A percentile compares a stretch with the other conserved stretches of the same genome.
Evolutionary conservation across 37 sponge, comb jelly and placozoan genomes (phyloP).

Genomic region (Oopsacas minuta): DNA sequence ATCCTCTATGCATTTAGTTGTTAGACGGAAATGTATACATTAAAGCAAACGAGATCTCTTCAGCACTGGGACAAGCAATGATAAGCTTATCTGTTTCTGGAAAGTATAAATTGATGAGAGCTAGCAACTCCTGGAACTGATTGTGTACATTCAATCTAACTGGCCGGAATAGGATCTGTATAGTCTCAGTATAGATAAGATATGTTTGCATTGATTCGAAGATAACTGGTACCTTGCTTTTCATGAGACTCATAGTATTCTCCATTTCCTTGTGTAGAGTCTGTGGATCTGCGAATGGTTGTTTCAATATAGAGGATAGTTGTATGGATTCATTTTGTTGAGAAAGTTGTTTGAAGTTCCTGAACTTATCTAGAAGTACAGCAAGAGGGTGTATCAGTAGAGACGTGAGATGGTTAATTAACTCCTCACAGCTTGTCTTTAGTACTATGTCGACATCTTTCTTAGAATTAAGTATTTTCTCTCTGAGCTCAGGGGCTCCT

Average conservation of each 20-base stretch:
- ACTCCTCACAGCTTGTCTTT: slow-evolving; percentile 57
- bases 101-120: slow-evolving; percentile 41
- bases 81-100: slow-evolving; percentile 79
- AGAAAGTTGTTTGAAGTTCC: background rate
- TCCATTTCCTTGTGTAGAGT: background rate
- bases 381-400: slow-evolving; percentile 35
- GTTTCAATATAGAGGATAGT: background rate
- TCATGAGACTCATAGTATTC: background rate
- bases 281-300: slow-evolving; percentile 3
- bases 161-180: slow-evolving; percentile 87
- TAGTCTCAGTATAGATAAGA: slow-evolving; percentile 86
- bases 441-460: slow-evolving; percentile 72
- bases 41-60: slow-evolving; percentile 53
- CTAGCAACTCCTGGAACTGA: background rate
- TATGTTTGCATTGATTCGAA: slow-evolving; percentile 32
- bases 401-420: slow-evolving; percentile 46
- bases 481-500: slow-evolving; percentile 51
- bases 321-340: background rate
- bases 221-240: background rate
- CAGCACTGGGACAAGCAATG: slow-evolving; percentile 77
- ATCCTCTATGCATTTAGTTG: too few relatives aligned
- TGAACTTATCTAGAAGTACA: slow-evolving; percentile 37
- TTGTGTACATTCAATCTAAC: slow-evolving; percentile 26
- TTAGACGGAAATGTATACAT: background rate
- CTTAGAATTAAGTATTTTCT: slow-evolving; percentile 74